phyloP scores from a whole-genome alignment of 2,888 invertebrate species.

The Eutolmus rufibarbis region DNA sequence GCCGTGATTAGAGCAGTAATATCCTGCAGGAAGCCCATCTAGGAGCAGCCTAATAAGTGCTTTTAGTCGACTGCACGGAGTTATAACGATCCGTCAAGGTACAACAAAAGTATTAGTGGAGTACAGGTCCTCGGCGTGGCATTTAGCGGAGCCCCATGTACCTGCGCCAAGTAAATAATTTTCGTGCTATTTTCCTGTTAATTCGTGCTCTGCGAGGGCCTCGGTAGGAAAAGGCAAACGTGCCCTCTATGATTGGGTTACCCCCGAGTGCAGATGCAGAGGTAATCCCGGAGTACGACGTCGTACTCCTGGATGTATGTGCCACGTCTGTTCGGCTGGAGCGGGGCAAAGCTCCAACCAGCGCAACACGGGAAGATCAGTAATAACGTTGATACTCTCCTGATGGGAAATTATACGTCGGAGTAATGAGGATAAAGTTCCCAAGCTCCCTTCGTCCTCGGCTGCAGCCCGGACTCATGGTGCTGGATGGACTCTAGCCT shows the following conservation, averaged over 20 bases:
- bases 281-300: not conserved
- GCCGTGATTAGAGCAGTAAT: not conserved
- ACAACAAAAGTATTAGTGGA: not conserved
- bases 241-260: not conserved
- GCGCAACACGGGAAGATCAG: conserved; percentile 9
- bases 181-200: not conserved
- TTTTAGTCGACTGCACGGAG: not conserved
- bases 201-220: not conserved
- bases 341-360: not conserved
- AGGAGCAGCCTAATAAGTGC: not conserved
- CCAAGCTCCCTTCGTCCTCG: conserved; percentile 18
- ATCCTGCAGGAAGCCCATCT: not conserved
- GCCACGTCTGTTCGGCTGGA: not conserved
- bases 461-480: not conserved
- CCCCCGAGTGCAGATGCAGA: not conserved
- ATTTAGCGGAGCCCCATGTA: not conserved
- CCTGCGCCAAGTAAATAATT: not conserved
- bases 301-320: not conserved
- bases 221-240: not conserved
- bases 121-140: not conserved
- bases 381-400: conserved; percentile 32
- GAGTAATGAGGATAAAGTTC: conserved; percentile 24
- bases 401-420: conserved; percentile 36
- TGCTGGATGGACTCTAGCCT: not conserved
- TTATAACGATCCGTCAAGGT: not conserved